Evolutionary conservation across 2,888 invertebrate genomes (phyloP).

Genomic region (Charanyca ferruginea): DNA sequence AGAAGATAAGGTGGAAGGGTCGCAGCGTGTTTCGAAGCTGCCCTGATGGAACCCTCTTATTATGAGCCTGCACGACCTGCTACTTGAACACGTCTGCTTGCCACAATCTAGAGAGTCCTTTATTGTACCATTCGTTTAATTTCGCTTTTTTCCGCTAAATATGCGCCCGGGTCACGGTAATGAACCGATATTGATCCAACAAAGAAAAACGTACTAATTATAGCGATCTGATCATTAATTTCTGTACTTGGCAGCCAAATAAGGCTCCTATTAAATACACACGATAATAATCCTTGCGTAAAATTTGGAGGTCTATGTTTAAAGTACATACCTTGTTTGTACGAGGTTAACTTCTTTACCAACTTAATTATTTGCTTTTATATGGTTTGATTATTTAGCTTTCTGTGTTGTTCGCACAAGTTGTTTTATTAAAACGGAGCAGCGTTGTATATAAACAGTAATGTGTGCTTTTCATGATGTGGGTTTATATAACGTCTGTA

Average conservation of each 20-base stretch:
- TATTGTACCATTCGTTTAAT: conserved; percentile 78
- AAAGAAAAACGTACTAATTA: conserved; percentile 36
- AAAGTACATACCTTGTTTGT: conserved; percentile 37
- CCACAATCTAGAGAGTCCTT: conserved; percentile 84
- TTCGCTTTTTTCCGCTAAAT: conserved; percentile 68
- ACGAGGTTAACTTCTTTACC: conserved; percentile 47
- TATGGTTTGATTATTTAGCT: conserved; percentile 35
- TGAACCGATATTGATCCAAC: conserved; percentile 43
- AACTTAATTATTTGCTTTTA: conserved; percentile 48
- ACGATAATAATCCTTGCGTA: conserved; percentile 52
- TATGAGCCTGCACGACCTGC: conserved; percentile 85
- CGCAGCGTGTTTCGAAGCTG: conserved; percentile 70
- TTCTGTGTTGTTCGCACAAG: conserved; percentile 22
- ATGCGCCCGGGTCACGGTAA: conserved; percentile 50
- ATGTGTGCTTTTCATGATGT: conserved; percentile 44
- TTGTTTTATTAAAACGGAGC: conserved; percentile 22
- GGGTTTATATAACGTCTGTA: conserved; percentile 31
- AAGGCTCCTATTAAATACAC: conserved; percentile 47
- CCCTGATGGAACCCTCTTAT: conserved; percentile 82
- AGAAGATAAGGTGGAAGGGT: conserved; percentile 80
- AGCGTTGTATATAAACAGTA: conserved; percentile 14
- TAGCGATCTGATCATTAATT: conserved; percentile 50
- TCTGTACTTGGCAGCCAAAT: conserved; percentile 50
- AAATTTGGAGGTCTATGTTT: conserved; percentile 39
- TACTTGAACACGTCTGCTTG: conserved; percentile 89